Evolutionary conservation across 37 sponge, comb jelly and placozoan species (phyloP), one percentile per base, ranked within the genome.

Genomic region (Tethya wilhelma): DNA sequence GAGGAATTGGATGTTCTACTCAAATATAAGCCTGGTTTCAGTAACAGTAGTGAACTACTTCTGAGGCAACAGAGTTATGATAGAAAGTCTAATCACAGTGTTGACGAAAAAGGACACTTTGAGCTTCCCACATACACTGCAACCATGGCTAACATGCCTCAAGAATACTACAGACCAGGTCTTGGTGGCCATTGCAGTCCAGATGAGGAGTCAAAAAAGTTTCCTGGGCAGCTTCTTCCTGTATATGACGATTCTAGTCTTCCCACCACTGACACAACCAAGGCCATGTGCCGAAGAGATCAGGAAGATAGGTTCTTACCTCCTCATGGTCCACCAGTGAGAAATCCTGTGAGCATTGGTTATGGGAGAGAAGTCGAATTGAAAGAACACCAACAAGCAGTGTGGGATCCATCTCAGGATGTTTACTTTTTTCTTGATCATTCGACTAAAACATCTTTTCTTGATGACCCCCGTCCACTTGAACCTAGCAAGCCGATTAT

Each of bases 301-400:
- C 23, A 8, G 59, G n/a, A 70, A 1, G 72, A 74, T 43, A 73
- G 64, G 1, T 92, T 87, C 56, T 73, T 71, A 8, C 93, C 93
- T 1, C 93, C 93, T 25, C 79, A 87, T 66, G 93, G 93, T 1
- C 44, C 75, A 29, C 81, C 88, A 25, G 60, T 79, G 31, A 43
- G 31, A 25, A 62, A 11, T 34, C 84, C 84, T 7, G 22, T 84
- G n/a, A 88, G 81, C 32, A 56, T 93, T 11, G 89, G 93, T 36
- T 88, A 74, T 46, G 93, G 93, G 0, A 53, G 34, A 7, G 93
- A 88, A 30, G 79, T 88, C 34, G 93, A 86, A 11, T 62, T 89
- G 46, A 44, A 79, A 19, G 32, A 70, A 8, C 65, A 76, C 26
- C 44, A 73, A 31, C 89, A 81, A 57, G 93, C 82, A 29, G 43